Conservation (phyloP, 2,888 invertebrate genomes). For the Eumerus sabulonum region DNA sequence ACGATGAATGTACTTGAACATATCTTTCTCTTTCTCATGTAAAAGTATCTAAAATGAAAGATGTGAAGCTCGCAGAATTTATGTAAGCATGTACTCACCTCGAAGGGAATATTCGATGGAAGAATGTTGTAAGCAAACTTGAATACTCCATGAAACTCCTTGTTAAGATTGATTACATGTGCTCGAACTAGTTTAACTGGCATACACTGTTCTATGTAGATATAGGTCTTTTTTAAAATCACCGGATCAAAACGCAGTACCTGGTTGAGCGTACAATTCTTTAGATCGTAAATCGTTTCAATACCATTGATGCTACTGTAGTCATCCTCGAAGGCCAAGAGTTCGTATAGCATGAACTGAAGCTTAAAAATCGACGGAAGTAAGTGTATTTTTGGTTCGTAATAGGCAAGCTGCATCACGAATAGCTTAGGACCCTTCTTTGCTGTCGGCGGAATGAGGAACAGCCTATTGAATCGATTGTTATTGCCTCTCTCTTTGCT, state of each 20-base stretch:
- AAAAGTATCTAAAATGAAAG: slow-evolving; percentile 71
- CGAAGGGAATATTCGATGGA: slow-evolving; percentile 71
- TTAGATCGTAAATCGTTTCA: slow-evolving; percentile 72
- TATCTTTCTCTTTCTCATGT: slow-evolving; percentile 74
- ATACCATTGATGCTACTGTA: slow-evolving; percentile 72
- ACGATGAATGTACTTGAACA: slow-evolving; percentile 72
- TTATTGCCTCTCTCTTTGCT: too few species aligned
- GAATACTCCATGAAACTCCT: slow-evolving; percentile 71
- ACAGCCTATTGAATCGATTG: too few species aligned
- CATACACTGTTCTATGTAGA: slow-evolving; percentile 72
- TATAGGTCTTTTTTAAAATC: slow-evolving; percentile 72
- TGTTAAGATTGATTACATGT: slow-evolving; percentile 74
- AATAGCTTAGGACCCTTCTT: too few species aligned
- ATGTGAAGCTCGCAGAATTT: neutral
- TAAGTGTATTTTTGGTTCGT: too few species aligned
- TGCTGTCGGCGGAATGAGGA: too few species aligned
- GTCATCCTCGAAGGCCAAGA: slow-evolving; percentile 69
- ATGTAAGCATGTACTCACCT: slow-evolving; percentile 70
- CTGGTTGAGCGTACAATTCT: slow-evolving; percentile 73
- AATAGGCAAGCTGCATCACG: too few species aligned
- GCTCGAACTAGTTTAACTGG: slow-evolving; percentile 72
- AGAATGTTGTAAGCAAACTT: slow-evolving; percentile 73
- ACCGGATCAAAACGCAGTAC: slow-evolving; percentile 73
- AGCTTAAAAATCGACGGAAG: neutral
- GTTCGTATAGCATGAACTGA: neutral